Percentiles rank a stretch among this genome's conserved stretches.
Conservation (phyloP, 2,797 vertebrate genomes). For the Gymnodraco acuticeps region DNA sequence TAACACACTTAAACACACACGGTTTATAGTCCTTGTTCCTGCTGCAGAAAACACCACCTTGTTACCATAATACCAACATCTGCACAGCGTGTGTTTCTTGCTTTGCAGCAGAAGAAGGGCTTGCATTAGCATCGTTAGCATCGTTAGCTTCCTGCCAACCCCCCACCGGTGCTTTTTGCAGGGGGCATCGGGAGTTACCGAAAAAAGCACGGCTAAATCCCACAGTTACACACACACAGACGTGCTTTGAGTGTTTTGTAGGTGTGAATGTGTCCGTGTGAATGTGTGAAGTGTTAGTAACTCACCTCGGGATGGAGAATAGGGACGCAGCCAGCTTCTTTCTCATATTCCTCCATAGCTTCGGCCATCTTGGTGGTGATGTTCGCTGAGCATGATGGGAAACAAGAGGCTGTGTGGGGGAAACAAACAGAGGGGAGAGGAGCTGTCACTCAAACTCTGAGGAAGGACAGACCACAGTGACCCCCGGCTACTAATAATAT, state of each 20-base stretch:
- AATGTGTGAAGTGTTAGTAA: neutral
- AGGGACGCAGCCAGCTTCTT: constrained; percentile 95
- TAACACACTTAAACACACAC: neutral
- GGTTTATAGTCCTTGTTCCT: neutral
- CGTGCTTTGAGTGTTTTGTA: accelerated
- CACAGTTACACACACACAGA: neutral
- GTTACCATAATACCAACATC: constrained; percentile 37
- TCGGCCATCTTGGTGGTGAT: constrained; percentile 96
- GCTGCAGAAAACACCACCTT: neutral
- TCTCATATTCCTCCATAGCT: constrained; percentile 95
- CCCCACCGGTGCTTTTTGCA: constrained; percentile 65
- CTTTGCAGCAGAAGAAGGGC: constrained; percentile 57
- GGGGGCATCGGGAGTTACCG: constrained; percentile 62
- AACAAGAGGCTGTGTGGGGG: constrained; percentile 73
- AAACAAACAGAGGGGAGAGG: constrained; percentile 41
- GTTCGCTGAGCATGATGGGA: constrained; percentile 94
- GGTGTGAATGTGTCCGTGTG: neutral
- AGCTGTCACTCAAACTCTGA: neutral
- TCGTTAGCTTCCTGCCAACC: constrained; percentile 63
- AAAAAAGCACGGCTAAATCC: constrained; percentile 16
- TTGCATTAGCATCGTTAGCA: constrained; percentile 73
- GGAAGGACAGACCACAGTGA: constrained; percentile 12
- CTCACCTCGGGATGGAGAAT: constrained; percentile 96
- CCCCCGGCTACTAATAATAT: neutral
- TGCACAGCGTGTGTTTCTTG: constrained; percentile 32